phyloP scores from a whole-genome alignment of 2,888 invertebrate species.

The Lamellibrachia columna region DNA sequence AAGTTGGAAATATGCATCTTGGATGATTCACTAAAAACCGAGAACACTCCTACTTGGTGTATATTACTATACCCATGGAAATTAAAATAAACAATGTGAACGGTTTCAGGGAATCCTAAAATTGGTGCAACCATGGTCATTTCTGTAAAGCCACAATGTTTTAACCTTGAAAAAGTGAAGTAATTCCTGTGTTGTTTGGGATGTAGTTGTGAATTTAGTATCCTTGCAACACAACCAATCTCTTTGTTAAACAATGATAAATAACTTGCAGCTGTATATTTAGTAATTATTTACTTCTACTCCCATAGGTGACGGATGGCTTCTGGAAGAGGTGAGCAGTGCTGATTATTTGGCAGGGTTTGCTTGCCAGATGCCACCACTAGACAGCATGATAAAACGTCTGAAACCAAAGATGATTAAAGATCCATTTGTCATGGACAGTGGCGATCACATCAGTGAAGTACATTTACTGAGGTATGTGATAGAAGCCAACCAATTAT shows the following conservation, averaged over 20 bases:
- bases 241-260: background rate
- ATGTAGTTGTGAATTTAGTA: too few species aligned
- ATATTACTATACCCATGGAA: too few species aligned
- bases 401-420: background rate
- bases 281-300: background rate
- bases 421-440: background rate
- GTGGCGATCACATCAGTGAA: background rate
- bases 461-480: background rate
- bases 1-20: too few species aligned
- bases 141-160: background rate
- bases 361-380: background rate
- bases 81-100: too few species aligned
- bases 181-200: too few species aligned
- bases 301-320: background rate
- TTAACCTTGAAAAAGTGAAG: too few species aligned
- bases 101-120: too few species aligned
- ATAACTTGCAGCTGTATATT: background rate
- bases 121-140: background rate
- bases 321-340: background rate
- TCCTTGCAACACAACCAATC: too few species aligned
- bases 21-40: too few species aligned
- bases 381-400: conserved; percentile 8
- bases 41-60: too few species aligned
- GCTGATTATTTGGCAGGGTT: background rate
- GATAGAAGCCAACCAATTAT: background rate